Evolutionary conservation across 2,888 invertebrate genomes (phyloP).

Genomic region (Heliconius cydno): DNA sequence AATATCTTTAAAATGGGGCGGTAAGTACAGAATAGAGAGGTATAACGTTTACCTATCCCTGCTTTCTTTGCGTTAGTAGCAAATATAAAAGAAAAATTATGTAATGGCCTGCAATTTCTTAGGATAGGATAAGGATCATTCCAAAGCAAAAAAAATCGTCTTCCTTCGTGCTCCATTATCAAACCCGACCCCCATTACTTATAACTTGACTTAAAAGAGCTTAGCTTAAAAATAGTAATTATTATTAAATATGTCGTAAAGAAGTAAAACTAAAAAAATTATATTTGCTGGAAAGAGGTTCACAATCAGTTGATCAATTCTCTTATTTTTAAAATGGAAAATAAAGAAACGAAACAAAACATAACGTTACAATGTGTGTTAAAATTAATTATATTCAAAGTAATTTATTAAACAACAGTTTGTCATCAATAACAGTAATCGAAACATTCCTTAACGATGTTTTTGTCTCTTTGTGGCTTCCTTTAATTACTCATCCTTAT

Average conservation of each 20-base stretch:
- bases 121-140: no score
- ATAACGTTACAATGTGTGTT: not conserved
- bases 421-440: not conserved
- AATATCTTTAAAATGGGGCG: not conserved
- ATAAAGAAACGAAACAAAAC: not conserved
- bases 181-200: no score
- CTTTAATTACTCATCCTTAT: slow-evolving; percentile 13
- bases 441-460: slow-evolving; percentile 7
- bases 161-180: no score
- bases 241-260: no score
- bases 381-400: not conserved
- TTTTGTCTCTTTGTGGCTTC: not conserved
- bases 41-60: no score
- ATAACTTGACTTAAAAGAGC: no score
- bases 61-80: no score
- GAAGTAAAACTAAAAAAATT: no score
- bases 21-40: not conserved
- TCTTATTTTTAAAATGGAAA: not conserved
- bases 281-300: not conserved
- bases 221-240: no score
- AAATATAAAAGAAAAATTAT: no score
- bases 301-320: not conserved
- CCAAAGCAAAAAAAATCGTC: no score
- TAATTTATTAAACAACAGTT: not conserved
- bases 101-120: no score